phyloP scores from a whole-genome alignment of 1,140 invertebrate genomes.

The Scaptomyza pallida region DNA sequence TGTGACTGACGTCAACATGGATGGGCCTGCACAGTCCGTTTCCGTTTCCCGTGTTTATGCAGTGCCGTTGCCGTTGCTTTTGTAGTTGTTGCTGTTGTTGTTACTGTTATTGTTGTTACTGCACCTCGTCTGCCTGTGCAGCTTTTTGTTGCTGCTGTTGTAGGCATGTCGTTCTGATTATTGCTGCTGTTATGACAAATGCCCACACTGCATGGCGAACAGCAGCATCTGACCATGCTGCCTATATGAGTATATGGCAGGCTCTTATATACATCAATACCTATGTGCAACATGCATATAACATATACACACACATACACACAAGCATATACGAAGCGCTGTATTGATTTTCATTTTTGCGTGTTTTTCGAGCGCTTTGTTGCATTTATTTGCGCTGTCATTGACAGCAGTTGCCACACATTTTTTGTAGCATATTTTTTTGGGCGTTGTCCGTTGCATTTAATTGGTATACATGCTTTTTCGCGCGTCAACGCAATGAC shows the following conservation, averaged over 20 bases:
- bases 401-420: constrained; percentile 71
- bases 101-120: constrained; percentile 46
- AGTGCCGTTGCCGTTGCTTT: constrained; percentile 8
- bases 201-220: constrained; percentile 46
- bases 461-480: constrained; percentile 71
- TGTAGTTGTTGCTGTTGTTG: constrained; percentile 48
- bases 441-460: constrained; percentile 79
- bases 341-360: constrained; percentile 78
- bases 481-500: constrained; percentile 31
- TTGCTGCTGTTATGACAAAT: constrained; percentile 72
- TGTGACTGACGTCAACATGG: constrained; percentile 79
- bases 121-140: constrained; percentile 44
- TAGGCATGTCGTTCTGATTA: constrained; percentile 60
- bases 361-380: constrained; percentile 75
- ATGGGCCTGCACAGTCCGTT: constrained; percentile 64
- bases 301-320: too few species aligned
- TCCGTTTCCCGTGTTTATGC: constrained; percentile 69
- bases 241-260: constrained; percentile 21
- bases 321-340: constrained; percentile 23
- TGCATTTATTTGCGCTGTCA: constrained; percentile 79
- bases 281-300: constrained; percentile 15
- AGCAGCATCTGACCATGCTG: constrained; percentile 33
- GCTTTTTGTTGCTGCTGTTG: constrained; percentile 24
- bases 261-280: not conserved
- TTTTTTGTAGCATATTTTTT: constrained; percentile 58